Evolutionary conservation across 2,797 vertebrate species (phyloP).

Genomic region (Gymnopithys bicolor): DNA sequence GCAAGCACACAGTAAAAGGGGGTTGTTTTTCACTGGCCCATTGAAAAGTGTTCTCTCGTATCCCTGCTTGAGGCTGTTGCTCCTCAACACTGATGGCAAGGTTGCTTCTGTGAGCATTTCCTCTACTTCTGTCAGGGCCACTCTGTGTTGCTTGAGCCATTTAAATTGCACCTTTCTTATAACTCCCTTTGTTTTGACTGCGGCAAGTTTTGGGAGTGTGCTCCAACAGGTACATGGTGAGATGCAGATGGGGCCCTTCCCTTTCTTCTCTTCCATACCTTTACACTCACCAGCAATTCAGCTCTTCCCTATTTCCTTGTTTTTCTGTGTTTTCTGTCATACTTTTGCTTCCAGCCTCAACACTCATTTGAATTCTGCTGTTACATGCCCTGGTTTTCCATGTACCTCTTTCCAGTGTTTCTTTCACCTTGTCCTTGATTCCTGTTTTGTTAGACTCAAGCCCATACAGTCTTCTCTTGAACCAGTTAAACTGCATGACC

Average conservation of each 20-base stretch:
- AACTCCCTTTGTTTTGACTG: background rate
- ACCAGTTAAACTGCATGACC: background rate
- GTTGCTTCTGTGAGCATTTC: background rate
- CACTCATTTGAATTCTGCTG: background rate
- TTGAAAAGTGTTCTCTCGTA: background rate
- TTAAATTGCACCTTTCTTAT: background rate
- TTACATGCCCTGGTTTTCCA: constrained; percentile 1
- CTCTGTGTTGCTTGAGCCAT: background rate
- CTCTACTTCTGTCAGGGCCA: background rate
- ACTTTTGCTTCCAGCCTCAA: background rate
- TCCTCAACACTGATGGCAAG: background rate
- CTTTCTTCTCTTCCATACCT: background rate
- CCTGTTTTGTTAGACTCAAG: background rate
- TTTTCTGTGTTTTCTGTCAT: constrained; percentile 25
- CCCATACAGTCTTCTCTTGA: background rate
- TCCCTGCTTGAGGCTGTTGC: background rate
- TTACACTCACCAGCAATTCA: background rate
- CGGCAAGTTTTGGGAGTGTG: background rate
- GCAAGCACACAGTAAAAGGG: background rate
- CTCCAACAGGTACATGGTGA: background rate
- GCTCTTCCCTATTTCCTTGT: background rate
- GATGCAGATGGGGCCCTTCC: background rate
- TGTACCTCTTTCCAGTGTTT: constrained; percentile 6
- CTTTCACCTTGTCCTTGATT: background rate
- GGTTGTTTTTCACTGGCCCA: background rate